Conservation (phyloP, 2,113 vertebrate genomes). For the Muntiacus reevesi region DNA sequence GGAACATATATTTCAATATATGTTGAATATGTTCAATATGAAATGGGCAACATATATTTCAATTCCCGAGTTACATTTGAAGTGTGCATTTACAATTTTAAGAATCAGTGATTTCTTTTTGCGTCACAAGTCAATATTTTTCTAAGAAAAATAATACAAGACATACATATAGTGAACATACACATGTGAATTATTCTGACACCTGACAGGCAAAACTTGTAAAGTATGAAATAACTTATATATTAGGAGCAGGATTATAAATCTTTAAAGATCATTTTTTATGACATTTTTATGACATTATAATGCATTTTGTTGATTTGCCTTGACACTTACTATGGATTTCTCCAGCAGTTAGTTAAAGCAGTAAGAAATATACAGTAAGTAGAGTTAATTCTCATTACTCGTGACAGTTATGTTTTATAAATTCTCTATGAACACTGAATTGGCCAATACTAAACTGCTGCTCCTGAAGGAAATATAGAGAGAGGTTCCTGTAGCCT, state of each 20-base stretch:
- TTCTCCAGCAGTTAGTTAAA: not conserved
- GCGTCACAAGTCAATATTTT: not conserved
- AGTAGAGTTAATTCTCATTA: not conserved
- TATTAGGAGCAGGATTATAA: constrained; percentile 19
- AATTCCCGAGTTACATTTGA: not conserved
- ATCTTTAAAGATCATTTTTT: constrained; percentile 33
- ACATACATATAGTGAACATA: not conserved
- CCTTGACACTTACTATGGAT: not conserved
- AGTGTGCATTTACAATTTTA: not conserved
- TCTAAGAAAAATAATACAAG: not conserved
- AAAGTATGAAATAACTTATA: not conserved
- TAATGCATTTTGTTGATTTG: constrained; percentile 19
- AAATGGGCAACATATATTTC: not conserved
- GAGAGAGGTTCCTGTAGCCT: not conserved
- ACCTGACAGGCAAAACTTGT: constrained; percentile 38
- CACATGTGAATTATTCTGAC: constrained; percentile 27
- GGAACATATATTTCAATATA: not conserved
- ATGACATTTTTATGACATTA: not conserved
- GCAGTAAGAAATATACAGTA: not conserved
- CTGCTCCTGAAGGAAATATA: not conserved
- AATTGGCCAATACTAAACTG: not conserved
- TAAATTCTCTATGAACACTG: not conserved
- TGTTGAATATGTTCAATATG: too few species aligned
- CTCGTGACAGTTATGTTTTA: not conserved
- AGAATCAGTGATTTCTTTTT: not conserved